A percentile compares a stretch with the other conserved stretches of the same genome.
phyloP scores from a whole-genome alignment of 2,888 invertebrate species.

The Amblyjoppa proteus region DNA sequence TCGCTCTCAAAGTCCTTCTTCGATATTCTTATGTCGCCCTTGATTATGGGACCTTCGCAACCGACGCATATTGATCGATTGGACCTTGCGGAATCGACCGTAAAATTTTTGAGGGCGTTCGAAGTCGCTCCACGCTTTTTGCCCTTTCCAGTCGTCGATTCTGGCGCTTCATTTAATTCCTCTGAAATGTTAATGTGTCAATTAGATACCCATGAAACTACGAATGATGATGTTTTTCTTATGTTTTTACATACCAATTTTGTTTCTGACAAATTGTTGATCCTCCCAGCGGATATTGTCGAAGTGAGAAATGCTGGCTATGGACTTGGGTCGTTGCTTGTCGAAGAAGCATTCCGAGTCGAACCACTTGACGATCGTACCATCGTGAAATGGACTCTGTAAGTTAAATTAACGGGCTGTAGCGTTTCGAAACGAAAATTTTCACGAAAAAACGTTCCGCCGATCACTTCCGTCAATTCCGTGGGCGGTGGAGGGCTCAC shows the following conservation, averaged over 20 bases:
- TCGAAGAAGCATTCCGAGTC: constrained; percentile 92
- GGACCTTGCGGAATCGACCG: constrained; percentile 95
- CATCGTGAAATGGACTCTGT: constrained; percentile 95
- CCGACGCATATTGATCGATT: constrained; percentile 92
- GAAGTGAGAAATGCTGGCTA: constrained; percentile 92
- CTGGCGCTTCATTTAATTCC: constrained; percentile 74
- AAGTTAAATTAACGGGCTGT: constrained; percentile 74
- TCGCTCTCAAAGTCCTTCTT: constrained; percentile 95
- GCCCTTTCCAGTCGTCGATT: constrained; percentile 83
- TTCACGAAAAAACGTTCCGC: no score
- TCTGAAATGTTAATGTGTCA: constrained; percentile 57
- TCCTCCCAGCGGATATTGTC: constrained; percentile 93
- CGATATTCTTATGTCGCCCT: constrained; percentile 89
- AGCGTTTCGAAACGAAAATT: background rate
- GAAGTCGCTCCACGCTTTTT: constrained; percentile 87
- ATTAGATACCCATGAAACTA: no score
- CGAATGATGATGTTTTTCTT: background rate
- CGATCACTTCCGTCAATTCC: no score
- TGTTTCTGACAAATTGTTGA: constrained; percentile 91
- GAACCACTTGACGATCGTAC: constrained; percentile 95
- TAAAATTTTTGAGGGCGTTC: constrained; percentile 88
- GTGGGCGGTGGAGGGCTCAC: no score
- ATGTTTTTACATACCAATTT: constrained; percentile 87
- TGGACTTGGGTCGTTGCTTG: constrained; percentile 91
- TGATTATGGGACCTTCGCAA: constrained; percentile 94